Conservation (phyloP, 37 sponge, comb jelly and placozoan species). For the Ephydatia muelleri region DNA sequence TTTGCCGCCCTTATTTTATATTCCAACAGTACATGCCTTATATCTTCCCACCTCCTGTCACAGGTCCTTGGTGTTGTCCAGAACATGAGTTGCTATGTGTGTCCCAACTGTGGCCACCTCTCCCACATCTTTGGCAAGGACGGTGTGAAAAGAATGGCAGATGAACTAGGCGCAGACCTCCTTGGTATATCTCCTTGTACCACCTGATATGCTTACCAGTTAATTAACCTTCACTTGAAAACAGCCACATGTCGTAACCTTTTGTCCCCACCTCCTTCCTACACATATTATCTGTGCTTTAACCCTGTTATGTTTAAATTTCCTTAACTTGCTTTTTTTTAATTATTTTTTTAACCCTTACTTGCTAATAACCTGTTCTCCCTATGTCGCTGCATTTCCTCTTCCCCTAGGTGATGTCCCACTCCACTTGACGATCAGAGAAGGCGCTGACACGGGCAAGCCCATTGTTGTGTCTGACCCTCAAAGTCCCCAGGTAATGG, state of each 20-base stretch:
- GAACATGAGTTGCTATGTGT: slow-evolving; percentile 92
- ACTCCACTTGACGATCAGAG: slow-evolving; percentile 55
- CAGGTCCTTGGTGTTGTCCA: slow-evolving; percentile 89
- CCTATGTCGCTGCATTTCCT: not conserved
- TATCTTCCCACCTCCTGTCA: not conserved
- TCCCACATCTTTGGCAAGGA: slow-evolving; percentile 85
- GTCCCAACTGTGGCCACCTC: slow-evolving; percentile 82
- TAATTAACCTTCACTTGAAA: not conserved
- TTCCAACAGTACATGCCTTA: not conserved
- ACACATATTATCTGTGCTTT: not conserved
- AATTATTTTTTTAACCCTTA: not conserved
- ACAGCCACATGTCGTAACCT: not conserved
- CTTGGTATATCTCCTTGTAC: slow-evolving; percentile 40
- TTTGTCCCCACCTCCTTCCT: not conserved
- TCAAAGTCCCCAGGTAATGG: slow-evolving; percentile 44
- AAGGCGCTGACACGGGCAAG: slow-evolving; percentile 59
- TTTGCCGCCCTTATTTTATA: too few relatives aligned
- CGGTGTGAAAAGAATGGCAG: slow-evolving; percentile 63
- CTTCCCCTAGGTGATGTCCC: slow-evolving; percentile 72
- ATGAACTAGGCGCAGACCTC: slow-evolving; percentile 53
- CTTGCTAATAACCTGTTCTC: not conserved
- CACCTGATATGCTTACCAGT: not conserved
- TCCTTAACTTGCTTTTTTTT: not conserved
- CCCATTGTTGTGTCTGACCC: slow-evolving; percentile 69
- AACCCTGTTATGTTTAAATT: not conserved